Evolutionary conservation across 2,113 vertebrate genomes (phyloP).

Genomic region (Mus pahari): DNA sequence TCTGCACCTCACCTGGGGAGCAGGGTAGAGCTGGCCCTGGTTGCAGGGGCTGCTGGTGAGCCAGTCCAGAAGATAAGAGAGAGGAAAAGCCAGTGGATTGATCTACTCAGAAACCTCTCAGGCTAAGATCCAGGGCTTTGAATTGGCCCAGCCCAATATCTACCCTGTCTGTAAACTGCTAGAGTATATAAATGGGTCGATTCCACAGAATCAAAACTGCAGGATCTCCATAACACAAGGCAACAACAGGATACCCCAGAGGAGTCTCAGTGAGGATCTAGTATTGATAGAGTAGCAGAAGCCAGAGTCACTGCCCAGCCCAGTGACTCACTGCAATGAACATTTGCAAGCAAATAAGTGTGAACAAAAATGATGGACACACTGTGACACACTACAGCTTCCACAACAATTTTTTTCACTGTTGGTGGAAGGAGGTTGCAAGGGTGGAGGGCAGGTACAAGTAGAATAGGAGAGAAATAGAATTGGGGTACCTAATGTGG

Average conservation of each 20-base stretch:
- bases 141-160: not conserved
- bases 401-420: not conserved
- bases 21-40: not conserved
- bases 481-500: not conserved
- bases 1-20: not conserved
- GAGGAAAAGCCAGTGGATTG: not conserved
- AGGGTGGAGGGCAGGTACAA: not conserved
- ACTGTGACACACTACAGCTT: not conserved
- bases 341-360: not conserved
- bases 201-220: not conserved
- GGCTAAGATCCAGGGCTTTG: not conserved
- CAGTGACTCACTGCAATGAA: not conserved
- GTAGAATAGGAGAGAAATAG: not conserved
- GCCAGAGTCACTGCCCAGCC: not conserved
- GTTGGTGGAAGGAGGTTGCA: not conserved
- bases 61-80: not conserved
- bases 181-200: not conserved
- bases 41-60: not conserved
- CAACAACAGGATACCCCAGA: not conserved
- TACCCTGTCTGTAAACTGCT: not conserved
- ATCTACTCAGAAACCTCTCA: not conserved
- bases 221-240: not conserved
- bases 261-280: not conserved
- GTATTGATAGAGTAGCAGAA: not conserved
- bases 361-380: not conserved